Evolutionary conservation across 2,888 invertebrate species (phyloP), one percentile per base, ranked within the genome.

Genomic region (Drosophila diplacantha): DNA sequence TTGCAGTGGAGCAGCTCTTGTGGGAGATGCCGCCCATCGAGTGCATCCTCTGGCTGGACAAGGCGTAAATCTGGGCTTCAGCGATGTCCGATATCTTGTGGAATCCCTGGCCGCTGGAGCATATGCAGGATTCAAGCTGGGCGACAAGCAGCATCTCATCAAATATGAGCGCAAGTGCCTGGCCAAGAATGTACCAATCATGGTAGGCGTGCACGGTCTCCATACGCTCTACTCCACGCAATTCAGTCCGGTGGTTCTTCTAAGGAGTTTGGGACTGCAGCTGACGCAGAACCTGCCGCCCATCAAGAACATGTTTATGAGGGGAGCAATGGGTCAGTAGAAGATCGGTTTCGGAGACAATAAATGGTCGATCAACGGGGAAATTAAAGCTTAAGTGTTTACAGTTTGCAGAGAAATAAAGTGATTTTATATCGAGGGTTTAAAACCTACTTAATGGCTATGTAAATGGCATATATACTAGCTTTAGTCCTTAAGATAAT

Each of bases 21-120:
- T 98, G 47, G 98, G 98, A 0, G 96, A 96, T 88, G 95, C 96
- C 39, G 94, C 96, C 0, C 95, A 98, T 89, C 91, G 97, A 72
- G 92, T 99, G 20, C 99, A 99, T 89, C 99, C 99, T 0, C 87
- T 99, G 72, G 99, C 99, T 35, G 99, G 99, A 0, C 98, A 98
- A 89, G 99, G 99, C 8, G 96, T 98, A 0, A 99, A 99, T 90
- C 90, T 99, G 43, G 99, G 99, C 2, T 97, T 99, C 87, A 96
- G 96, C 8, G 99, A 99, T 89, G 93, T 97, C 0, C 89, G 90
- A 31, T 91, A 92, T 71, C 90, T 99, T n/a, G 91, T 92, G 0
- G 89, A 92, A 47, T 86, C 92, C 14, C 88, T 99, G 16, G 91
- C 93, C 0, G 91, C 93, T 22, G 92, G 94, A 0, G 89, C 92